phyloP scores from a whole-genome alignment of 2,888 invertebrate genomes.

The Rhingia rostrata region DNA sequence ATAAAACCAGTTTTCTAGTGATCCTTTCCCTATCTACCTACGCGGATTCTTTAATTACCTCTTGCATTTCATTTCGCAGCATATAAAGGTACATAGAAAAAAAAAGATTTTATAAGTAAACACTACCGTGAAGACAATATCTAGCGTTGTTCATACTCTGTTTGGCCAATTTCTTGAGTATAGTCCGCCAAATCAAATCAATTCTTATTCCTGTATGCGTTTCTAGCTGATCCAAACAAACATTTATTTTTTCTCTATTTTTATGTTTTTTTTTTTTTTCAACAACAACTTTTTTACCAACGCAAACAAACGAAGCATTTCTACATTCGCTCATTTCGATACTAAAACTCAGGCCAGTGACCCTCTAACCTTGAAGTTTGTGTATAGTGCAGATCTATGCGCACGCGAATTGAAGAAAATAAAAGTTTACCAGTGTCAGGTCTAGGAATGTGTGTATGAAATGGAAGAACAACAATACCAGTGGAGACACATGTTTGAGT shows the following conservation, averaged over 20 bases:
- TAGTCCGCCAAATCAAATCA: conserved; percentile 40
- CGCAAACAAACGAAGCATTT: conserved; percentile 47
- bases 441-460: conserved; percentile 37
- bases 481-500: conserved; percentile 24
- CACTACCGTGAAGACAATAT: conserved; percentile 24
- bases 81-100: background rate
- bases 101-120: background rate
- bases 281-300: conserved; percentile 31
- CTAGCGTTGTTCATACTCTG: conserved; percentile 25
- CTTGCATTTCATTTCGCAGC: conserved; percentile 48
- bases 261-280: too few relatives aligned
- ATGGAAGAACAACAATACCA: conserved; percentile 45
- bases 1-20: conserved; percentile 55
- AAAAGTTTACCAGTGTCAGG: conserved; percentile 58
- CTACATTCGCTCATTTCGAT: conserved; percentile 59
- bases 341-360: conserved; percentile 79
- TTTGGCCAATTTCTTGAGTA: conserved; percentile 22
- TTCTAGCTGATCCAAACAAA: conserved; percentile 26
- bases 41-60: conserved; percentile 39
- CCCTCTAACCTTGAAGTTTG: conserved; percentile 81
- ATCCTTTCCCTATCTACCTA: conserved; percentile 43
- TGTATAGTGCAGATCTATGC: conserved; percentile 76
- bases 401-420: conserved; percentile 66
- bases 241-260: background rate
- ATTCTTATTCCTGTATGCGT: conserved; percentile 51